Percentiles rank a stretch among this genome's conserved stretches.
Conservation (phyloP, 2,797 vertebrate genomes). For the Gambelia wislizenii region DNA sequence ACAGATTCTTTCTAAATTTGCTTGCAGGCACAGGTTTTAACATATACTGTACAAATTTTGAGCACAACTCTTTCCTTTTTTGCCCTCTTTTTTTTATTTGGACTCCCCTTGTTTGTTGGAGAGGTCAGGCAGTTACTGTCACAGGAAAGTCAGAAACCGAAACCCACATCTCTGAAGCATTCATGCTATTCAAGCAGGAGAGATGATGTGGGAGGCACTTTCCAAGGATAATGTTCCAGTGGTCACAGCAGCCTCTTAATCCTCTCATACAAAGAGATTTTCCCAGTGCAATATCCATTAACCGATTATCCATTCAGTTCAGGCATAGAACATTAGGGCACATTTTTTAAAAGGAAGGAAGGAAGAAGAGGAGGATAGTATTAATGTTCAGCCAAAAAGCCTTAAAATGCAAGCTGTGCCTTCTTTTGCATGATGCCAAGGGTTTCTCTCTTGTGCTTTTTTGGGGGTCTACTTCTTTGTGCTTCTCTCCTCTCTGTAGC, state of each 20-base stretch:
- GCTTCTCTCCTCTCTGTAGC: background rate
- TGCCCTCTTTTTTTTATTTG: background rate
- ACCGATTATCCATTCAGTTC: conserved; percentile 20
- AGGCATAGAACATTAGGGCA: background rate
- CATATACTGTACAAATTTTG: background rate
- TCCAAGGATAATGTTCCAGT: conserved; percentile 9
- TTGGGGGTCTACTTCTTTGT: background rate
- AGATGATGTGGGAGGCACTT: background rate
- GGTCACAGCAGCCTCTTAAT: conserved; percentile 4
- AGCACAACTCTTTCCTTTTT: background rate
- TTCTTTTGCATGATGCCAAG: background rate
- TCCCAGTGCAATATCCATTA: conserved; percentile 22
- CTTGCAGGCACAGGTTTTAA: too few species aligned
- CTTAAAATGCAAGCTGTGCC: background rate
- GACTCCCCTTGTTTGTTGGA: background rate
- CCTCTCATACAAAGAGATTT: conserved; percentile 13
- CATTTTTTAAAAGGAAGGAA: background rate
- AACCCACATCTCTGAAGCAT: background rate
- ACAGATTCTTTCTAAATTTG: background rate
- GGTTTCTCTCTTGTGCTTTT: background rate
- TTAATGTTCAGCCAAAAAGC: background rate
- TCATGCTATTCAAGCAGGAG: conserved; percentile 6
- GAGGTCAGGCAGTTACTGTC: background rate
- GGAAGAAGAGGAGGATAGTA: background rate
- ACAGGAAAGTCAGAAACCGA: background rate